These are phyloP conservation scores for Eunapius fragilis DNA, from an alignment of 37 sponge, comb jelly and placozoan genomes.

Conservation along the genomic window DNA sequence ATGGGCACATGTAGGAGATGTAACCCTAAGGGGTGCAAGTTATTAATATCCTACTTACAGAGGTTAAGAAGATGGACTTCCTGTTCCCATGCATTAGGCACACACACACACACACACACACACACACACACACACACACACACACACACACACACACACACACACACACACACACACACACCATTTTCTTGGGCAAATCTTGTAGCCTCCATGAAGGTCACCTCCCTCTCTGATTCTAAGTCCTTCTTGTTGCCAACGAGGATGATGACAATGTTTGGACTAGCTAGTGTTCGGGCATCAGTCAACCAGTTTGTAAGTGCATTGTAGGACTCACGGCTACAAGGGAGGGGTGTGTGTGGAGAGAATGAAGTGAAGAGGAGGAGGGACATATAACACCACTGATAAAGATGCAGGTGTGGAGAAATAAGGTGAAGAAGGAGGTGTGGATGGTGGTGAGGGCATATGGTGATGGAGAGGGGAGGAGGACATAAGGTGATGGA, in stretches of 20 bases:
- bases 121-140: background rate
- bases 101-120: background rate
- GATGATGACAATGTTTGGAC: slow-evolving; percentile 96
- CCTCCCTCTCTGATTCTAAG: slow-evolving; percentile 93
- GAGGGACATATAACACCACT: no score
- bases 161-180: slow-evolving; percentile 14
- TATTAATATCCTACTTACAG: no score
- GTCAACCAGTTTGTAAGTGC: slow-evolving; percentile 97
- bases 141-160: slow-evolving; percentile 15
- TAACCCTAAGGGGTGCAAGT: no score
- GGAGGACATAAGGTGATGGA: no score
- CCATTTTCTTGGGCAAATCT: slow-evolving; percentile 99
- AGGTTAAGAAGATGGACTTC: no score
- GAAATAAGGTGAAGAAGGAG: no score
- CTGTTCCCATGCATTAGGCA: no score
- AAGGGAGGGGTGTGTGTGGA: background rate
- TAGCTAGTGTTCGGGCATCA: slow-evolving; percentile 97
- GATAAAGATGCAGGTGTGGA: no score
- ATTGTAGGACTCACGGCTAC: slow-evolving; percentile 95
- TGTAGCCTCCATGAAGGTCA: slow-evolving; percentile 98
- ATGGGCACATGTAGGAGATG: no score
- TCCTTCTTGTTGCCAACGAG: slow-evolving; percentile 99
- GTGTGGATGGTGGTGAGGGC: no score
- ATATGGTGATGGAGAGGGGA: no score
- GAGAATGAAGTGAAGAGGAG: no score